These are phyloP conservation scores for Acleris cristana DNA, from an alignment of 2,888 invertebrate genomes.

Conservation along the genomic window DNA sequence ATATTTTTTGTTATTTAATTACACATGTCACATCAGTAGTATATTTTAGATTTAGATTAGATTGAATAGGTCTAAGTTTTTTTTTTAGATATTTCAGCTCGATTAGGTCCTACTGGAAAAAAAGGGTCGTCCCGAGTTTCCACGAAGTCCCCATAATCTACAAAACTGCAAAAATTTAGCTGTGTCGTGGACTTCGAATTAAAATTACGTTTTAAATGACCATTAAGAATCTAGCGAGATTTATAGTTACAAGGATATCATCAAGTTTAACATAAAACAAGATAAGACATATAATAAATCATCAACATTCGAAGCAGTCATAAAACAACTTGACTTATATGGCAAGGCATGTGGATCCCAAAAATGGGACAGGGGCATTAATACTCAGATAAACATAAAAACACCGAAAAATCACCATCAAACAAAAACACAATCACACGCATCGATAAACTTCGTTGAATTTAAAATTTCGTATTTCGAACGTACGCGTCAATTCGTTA, in stretches of 20 bases:
- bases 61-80: too few species aligned
- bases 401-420: constrained; percentile 51
- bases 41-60: too few species aligned
- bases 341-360: constrained; percentile 29
- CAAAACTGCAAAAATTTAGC: background rate
- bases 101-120: too few species aligned
- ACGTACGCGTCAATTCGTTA: constrained; percentile 60
- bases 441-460: constrained; percentile 69
- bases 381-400: constrained; percentile 39
- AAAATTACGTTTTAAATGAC: constrained; percentile 8
- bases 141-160: background rate
- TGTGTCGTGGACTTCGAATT: constrained; percentile 9
- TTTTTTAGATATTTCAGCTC: too few species aligned
- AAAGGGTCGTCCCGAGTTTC: background rate
- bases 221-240: constrained; percentile 7
- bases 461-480: constrained; percentile 58
- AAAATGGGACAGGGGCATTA: constrained; percentile 23
- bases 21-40: too few species aligned
- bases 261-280: constrained; percentile 27
- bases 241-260: constrained; percentile 34
- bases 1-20: too few species aligned
- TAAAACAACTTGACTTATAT: constrained; percentile 36
- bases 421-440: constrained; percentile 53
- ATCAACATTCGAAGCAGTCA: constrained; percentile 25
- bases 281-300: constrained; percentile 35